Evolutionary conservation across 2,888 invertebrate species (phyloP).

Genomic region (Norana najaformis): DNA sequence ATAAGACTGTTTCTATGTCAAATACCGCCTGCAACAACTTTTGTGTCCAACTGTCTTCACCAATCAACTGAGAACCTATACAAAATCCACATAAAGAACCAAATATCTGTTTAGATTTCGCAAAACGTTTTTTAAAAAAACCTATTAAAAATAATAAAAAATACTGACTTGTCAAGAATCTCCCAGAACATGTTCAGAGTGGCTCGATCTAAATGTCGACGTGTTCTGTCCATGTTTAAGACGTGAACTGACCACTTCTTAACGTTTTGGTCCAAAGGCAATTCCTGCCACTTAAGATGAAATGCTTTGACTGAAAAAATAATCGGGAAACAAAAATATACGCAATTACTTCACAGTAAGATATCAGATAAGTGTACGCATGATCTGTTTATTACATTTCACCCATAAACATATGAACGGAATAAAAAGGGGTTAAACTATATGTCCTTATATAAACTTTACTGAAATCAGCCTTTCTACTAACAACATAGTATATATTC

Average conservation of each 20-base stretch:
- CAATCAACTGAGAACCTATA: no score
- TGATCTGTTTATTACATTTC: not conserved
- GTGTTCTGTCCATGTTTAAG: slow-evolving; percentile 85
- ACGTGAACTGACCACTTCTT: slow-evolving; percentile 95
- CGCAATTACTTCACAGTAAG: not conserved
- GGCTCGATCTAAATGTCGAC: slow-evolving; percentile 94
- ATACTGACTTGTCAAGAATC: slow-evolving; percentile 80
- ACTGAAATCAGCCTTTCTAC: no score
- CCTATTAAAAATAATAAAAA: no score
- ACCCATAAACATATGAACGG: not conserved
- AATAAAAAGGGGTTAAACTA: no score
- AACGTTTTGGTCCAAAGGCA: slow-evolving; percentile 91
- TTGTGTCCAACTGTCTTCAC: no score
- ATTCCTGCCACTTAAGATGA: slow-evolving; percentile 93
- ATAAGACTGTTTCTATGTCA: no score
- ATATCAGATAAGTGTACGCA: not conserved
- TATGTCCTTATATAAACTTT: no score
- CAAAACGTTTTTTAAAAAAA: not conserved
- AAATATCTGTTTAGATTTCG: no score
- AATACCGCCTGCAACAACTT: no score
- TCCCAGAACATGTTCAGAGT: slow-evolving; percentile 96
- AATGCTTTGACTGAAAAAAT: slow-evolving; percentile 85
- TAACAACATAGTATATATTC: no score
- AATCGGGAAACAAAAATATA: slow-evolving; percentile 24
- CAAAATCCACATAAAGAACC: no score